Evolutionary conservation across 2,888 invertebrate species (phyloP), one percentile per base, ranked within the genome.

Genomic region (Agelastica alni): DNA sequence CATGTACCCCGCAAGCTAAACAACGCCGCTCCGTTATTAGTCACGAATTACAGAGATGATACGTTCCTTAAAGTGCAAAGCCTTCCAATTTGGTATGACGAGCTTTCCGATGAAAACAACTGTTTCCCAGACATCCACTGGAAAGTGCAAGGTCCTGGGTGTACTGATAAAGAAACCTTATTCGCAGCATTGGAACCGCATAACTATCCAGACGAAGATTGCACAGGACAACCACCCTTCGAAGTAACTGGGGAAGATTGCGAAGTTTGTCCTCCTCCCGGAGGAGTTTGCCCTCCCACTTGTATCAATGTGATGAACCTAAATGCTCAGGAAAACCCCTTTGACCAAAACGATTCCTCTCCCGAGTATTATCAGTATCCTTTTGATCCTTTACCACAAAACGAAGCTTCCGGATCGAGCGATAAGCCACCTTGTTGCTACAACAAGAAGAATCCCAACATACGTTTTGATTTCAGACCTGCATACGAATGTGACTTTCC

Each of bases 1-100:
- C 69, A 71, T 59, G 70, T 74, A 22, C 74, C 74, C 2, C 60
- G 59, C 1, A 49, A 58, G 44, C 56, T 70, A 26, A 65, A 70
- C 16, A 65, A 65, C n/a, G 22, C 31, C 0, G 45, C 44, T 1
- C 58, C 58, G 1, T 43, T 59, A 13, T 36, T 56, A 17, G 58
- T 59, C 4, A 31, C 37, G 6, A 41, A 44, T 12, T 34, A 42
- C 1, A 34, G 10, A 42, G 52, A 32, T 13, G 48, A 37, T 3
- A 28, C 12, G 3, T 48, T 37, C 5, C 14, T 59, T 2, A 46
- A 18, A 10, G 49, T 49, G 5, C 30, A 28, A 13, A 31, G 46
- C 7, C 47, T 59, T 10, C 58, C 58, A 5, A 34, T 53, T 14
- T 59, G 58, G 58, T 41, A 47, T 14, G 58, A 59, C 7, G 58